These are phyloP conservation scores for Junonia oenone DNA, from an alignment of 2,888 invertebrate species.

Conservation along the genomic window DNA sequence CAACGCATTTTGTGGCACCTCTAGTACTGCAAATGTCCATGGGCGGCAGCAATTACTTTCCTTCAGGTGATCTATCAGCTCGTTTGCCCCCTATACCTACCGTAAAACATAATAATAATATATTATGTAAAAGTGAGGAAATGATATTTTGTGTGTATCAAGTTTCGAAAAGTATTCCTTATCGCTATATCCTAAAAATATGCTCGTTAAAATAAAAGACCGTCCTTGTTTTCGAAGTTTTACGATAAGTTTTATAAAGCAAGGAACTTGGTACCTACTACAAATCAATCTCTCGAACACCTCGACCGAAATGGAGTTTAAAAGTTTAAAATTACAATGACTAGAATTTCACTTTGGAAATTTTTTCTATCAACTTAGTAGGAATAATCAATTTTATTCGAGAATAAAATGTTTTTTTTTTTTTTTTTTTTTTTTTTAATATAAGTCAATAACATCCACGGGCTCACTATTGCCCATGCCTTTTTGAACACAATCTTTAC, in stretches of 20 bases:
- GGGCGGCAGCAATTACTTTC: too few species aligned
- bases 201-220: constrained; percentile 14
- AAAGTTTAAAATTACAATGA: constrained; percentile 16
- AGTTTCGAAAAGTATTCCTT: neutral
- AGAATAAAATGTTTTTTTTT: too few species aligned
- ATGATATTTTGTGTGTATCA: neutral
- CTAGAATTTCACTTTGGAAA: constrained; percentile 8
- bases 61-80: too few species aligned
- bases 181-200: neutral
- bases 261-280: constrained; percentile 14
- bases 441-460: too few species aligned
- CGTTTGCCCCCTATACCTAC: too few species aligned
- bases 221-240: constrained; percentile 5
- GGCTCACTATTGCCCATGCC: too few species aligned
- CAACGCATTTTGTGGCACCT: too few species aligned
- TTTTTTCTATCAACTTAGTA: neutral
- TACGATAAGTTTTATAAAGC: constrained; percentile 12
- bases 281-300: constrained; percentile 19
- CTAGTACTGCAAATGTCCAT: too few species aligned
- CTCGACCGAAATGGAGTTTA: constrained; percentile 3
- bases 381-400: neutral
- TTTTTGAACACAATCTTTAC: too few species aligned
- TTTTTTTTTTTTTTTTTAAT: too few species aligned
- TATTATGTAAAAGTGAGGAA: too few species aligned
- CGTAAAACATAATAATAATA: too few species aligned